Evolutionary conservation across 2,888 invertebrate genomes (phyloP), one percentile per base, ranked within the genome.

Genomic region (Caenorhabditis japonica): DNA sequence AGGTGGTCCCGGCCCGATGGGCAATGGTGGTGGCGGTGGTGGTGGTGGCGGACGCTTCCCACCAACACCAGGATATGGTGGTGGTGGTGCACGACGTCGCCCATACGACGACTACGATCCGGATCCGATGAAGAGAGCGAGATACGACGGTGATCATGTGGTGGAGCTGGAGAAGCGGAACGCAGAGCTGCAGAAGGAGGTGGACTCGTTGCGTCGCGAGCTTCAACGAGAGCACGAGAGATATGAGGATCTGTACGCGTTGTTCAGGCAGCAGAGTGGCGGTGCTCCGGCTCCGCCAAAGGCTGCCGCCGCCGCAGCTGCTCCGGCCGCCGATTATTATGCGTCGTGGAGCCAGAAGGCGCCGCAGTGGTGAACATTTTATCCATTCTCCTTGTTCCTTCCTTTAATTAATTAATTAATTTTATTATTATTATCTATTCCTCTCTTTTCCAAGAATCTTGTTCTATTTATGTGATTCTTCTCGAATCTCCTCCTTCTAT

Each of bases 231-330:
- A 85, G 58, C 79, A 77, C 49, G 80, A 83, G 47, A 79, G 84
- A 30, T 84, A 84, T 75, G 83, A 84, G 61, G 83, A 84, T 41
- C 69, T 84, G 19, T 82, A 81, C 55, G 82, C 83, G 7, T 58
- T 83, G 52, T 83, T 83, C 76, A 76, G 81, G 39, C 80, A 83
- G 56, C 81, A 81, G 39, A 62, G 66, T 25, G 58, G 72, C 8
- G 72, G 64, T 3, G 58, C 46, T 3, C 64, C 64, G 21, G 72
- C 70, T 12, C 64, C 72, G 27, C 72, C 72, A 12, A 72, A 72
- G 33, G 33, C 60, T 1, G 36, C 62, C 13, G 33, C 39, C 13
- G 64, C 60, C 3, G 17, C 36, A 1, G 55, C n/a, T n/a, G 36
- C 62, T 13, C 23, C 39, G 17, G 64, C 60, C 3, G 17, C 36